Evolutionary conservation across 2,113 vertebrate genomes (phyloP).

Genomic region (Pao palembangensis): DNA sequence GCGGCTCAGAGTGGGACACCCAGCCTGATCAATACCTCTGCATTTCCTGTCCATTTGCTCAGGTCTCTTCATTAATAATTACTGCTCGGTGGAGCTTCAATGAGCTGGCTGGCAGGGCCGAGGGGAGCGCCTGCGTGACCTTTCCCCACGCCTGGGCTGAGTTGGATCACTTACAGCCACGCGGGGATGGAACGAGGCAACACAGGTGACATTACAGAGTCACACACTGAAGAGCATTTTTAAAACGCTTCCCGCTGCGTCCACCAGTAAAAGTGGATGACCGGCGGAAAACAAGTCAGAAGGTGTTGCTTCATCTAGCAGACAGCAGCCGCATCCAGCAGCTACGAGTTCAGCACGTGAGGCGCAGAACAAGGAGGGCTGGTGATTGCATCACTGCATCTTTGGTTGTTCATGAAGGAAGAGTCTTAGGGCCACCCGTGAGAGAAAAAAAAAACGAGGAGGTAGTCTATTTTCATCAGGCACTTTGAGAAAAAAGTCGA

Average conservation of each 20-base stretch:
- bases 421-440: no score
- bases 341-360: conserved; percentile 32
- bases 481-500: no score
- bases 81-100: conserved; percentile 87
- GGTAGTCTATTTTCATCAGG: no score
- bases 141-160: conserved; percentile 76
- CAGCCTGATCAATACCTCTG: conserved; percentile 93
- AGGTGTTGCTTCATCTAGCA: conserved; percentile 34
- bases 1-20: conserved; percentile 64
- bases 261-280: conserved; percentile 3
- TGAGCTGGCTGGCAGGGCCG: conserved; percentile 82
- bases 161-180: conserved; percentile 58
- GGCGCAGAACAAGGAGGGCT: not conserved
- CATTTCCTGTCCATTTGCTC: conserved; percentile 99
- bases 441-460: no score
- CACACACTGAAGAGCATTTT: no score
- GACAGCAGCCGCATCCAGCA: conserved; percentile 32
- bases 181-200: conserved; percentile 44
- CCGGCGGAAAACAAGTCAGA: conserved; percentile 1
- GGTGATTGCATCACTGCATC: conserved; percentile 1
- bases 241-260: no score
- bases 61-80: conserved; percentile 99
- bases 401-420: conserved; percentile 44
- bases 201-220: conserved; percentile 42
- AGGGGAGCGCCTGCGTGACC: conserved; percentile 84